Evolutionary conservation across 2,797 vertebrate species (phyloP).

Genomic region (Borostomias antarcticus): DNA sequence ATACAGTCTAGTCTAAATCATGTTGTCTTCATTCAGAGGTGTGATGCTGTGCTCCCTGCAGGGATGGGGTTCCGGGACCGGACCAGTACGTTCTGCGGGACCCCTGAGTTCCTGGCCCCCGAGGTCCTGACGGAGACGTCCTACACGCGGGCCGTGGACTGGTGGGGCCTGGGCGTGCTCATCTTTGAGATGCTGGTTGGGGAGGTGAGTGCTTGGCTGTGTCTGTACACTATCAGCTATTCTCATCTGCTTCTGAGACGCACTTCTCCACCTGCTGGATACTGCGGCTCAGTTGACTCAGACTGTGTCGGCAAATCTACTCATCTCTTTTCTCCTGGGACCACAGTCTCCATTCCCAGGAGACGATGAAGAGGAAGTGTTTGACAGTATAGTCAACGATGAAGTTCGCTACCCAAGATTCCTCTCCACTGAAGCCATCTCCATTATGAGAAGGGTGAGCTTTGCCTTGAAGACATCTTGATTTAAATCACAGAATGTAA

Average conservation of each 20-base stretch:
- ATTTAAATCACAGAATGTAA: not conserved
- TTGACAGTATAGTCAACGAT: conserved; percentile 92
- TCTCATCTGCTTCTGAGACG: not conserved
- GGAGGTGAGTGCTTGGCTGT: conserved; percentile 81
- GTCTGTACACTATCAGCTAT: too few relatives aligned
- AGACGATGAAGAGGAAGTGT: conserved; percentile 90
- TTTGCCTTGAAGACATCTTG: not conserved
- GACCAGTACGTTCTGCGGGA: conserved; percentile 90
- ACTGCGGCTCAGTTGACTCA: not conserved
- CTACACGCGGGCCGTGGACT: conserved; percentile 88
- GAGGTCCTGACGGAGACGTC: conserved; percentile 90
- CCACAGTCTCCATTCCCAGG: conserved; percentile 87
- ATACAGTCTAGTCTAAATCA: too few relatives aligned
- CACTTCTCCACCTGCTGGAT: not conserved
- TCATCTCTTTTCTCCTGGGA: conserved; percentile 6
- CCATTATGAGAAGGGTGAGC: conserved; percentile 88
- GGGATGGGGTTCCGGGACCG: conserved; percentile 90
- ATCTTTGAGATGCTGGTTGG: conserved; percentile 92
- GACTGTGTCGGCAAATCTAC: not conserved
- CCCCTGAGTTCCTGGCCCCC: conserved; percentile 88
- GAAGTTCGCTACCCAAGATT: conserved; percentile 89
- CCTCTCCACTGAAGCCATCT: conserved; percentile 88
- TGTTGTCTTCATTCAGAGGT: not conserved
- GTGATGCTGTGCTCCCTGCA: conserved; percentile 37
- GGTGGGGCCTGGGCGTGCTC: conserved; percentile 90